Conservation (phyloP, 1,140 invertebrate species). For the Protaetia brevitarsis region DNA sequence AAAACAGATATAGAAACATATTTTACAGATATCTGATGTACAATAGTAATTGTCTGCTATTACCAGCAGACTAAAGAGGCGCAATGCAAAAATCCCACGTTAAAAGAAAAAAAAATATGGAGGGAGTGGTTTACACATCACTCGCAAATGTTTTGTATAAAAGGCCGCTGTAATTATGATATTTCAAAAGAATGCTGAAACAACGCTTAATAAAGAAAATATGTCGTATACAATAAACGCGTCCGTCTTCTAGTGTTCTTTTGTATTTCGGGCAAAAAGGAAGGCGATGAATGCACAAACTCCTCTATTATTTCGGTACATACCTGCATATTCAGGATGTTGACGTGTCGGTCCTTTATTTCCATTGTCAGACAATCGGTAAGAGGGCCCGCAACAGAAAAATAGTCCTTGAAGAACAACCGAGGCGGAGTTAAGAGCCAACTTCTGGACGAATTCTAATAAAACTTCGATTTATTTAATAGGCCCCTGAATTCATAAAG, state of each 20-base stretch:
- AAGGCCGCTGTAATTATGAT: constrained; percentile 7
- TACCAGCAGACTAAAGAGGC: too few species aligned
- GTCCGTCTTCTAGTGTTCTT: constrained; percentile 4
- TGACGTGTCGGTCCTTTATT: constrained; percentile 22
- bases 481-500: constrained; percentile 30
- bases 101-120: too few species aligned
- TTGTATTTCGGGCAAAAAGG: constrained; percentile 1
- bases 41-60: too few species aligned
- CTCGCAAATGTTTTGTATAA: constrained; percentile 3
- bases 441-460: constrained; percentile 26
- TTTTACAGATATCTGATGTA: too few species aligned
- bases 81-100: too few species aligned
- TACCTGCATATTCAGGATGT: constrained; percentile 19
- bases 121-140: too few species aligned
- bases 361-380: constrained; percentile 20
- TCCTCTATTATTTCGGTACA: constrained; percentile 21
- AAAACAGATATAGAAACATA: too few species aligned
- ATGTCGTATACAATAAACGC: constrained; percentile 5
- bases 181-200: neutral
- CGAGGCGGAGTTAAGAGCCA: neutral
- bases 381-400: constrained; percentile 3
- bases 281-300: constrained; percentile 15
- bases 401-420: constrained; percentile 6
- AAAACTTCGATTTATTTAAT: constrained; percentile 38
- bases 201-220: constrained; percentile 1